phyloP scores from a whole-genome alignment of 1,140 invertebrate species.

The Drosophila navojoa region DNA sequence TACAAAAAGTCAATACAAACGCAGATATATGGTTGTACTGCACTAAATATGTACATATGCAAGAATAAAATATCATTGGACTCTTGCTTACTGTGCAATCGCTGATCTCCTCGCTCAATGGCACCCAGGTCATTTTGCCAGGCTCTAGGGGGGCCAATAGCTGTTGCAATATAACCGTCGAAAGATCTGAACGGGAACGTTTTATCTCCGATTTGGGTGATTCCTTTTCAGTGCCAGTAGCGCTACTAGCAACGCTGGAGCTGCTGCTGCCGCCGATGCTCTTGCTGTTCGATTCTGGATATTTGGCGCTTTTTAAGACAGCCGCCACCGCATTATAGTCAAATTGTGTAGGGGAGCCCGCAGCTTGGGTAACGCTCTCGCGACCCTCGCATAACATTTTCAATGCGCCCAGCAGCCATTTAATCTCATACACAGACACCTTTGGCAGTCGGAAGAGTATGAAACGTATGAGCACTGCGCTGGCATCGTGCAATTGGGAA shows the following conservation, averaged over 20 bases:
- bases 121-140: slow-evolving; percentile 79
- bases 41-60: no score
- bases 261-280: slow-evolving; percentile 61
- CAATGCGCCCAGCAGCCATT: slow-evolving; percentile 75
- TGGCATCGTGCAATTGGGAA: slow-evolving; percentile 81
- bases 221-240: slow-evolving; percentile 85
- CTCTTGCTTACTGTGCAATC: slow-evolving; percentile 71
- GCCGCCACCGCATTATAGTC: slow-evolving; percentile 73
- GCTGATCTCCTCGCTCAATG: slow-evolving; percentile 75
- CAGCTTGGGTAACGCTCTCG: slow-evolving; percentile 22
- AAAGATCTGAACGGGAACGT: slow-evolving; percentile 86
- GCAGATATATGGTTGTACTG: no score
- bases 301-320: slow-evolving; percentile 70
- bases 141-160: slow-evolving; percentile 86
- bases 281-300: slow-evolving; percentile 69
- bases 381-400: slow-evolving; percentile 79
- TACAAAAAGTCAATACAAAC: no score
- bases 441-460: slow-evolving; percentile 75
- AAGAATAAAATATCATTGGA: not conserved
- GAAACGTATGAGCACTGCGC: slow-evolving; percentile 75
- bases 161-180: slow-evolving; percentile 87
- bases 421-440: slow-evolving; percentile 73
- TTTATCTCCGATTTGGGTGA: slow-evolving; percentile 85
- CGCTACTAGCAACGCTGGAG: slow-evolving; percentile 59
- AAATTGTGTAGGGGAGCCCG: slow-evolving; percentile 42